phyloP scores from a whole-genome alignment of 2,113 vertebrate species.

The Oryzias melastigma region DNA sequence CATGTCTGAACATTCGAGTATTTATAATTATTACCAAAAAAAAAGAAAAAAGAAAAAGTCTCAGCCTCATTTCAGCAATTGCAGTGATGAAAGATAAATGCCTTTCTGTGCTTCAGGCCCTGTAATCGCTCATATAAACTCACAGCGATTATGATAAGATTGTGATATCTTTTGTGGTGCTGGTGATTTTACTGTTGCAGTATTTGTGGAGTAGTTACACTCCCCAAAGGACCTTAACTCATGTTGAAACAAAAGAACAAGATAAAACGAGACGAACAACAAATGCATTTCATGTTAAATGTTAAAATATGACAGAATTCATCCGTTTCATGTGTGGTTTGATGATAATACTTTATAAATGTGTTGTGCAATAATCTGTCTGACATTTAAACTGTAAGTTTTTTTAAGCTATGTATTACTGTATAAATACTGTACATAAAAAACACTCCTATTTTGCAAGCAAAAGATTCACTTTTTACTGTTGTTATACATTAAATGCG shows the following conservation, averaged over 20 bases:
- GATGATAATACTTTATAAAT: conserved; percentile 85
- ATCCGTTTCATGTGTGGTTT: conserved; percentile 79
- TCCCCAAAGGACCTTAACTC: conserved; percentile 52
- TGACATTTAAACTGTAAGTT: conserved; percentile 85
- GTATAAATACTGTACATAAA: conserved; percentile 98
- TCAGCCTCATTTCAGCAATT: conserved; percentile 18
- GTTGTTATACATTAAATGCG: conserved; percentile 99
- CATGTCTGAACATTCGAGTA: conserved; percentile 54
- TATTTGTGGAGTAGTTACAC: conserved; percentile 32
- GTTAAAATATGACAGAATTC: conserved; percentile 55
- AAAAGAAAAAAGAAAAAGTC: not conserved
- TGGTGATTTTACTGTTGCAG: conserved; percentile 37
- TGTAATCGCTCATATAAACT: conserved; percentile 15
- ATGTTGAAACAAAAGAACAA: conserved; percentile 37
- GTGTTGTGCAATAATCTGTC: conserved; percentile 88
- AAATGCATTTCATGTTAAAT: conserved; percentile 59
- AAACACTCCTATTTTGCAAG: conserved; percentile 99
- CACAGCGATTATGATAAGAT: conserved; percentile 1
- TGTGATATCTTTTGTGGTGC: conserved; percentile 7
- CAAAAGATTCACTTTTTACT: conserved; percentile 97
- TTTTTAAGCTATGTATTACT: conserved; percentile 93
- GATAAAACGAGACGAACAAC: conserved; percentile 40
- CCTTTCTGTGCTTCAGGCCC: conserved; percentile 19
- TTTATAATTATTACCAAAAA: conserved; percentile 17
- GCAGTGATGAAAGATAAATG: conserved; percentile 17